Percentiles rank a stretch among this genome's conserved stretches.
Conservation (phyloP, 2,113 vertebrate species). For the Muscicapa adusta region DNA sequence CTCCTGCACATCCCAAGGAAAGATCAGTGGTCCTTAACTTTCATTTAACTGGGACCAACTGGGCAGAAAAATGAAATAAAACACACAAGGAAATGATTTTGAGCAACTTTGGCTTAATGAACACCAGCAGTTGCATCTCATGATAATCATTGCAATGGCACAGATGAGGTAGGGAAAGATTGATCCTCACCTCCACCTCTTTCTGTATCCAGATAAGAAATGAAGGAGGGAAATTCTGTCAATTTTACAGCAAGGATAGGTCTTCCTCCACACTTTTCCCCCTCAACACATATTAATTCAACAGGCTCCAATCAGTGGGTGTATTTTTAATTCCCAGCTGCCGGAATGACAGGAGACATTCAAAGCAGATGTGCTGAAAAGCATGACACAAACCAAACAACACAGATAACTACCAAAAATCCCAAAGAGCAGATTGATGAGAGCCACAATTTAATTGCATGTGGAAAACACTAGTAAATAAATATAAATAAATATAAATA, state of each 20-base stretch:
- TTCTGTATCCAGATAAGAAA: not conserved
- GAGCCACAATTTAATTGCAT: not conserved
- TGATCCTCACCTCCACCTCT: not conserved
- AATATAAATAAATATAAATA: not conserved
- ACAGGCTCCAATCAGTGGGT: not conserved
- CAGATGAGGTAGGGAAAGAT: not conserved
- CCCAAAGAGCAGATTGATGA: not conserved
- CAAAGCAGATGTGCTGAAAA: not conserved
- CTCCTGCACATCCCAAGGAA: not conserved
- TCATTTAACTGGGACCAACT: not conserved
- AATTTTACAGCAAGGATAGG: not conserved
- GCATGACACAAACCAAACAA: not conserved
- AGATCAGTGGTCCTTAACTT: not conserved
- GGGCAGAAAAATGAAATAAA: not conserved
- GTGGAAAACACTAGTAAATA: not conserved
- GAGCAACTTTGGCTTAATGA: constrained; percentile 56
- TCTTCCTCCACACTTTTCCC: not conserved
- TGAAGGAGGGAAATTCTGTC: not conserved
- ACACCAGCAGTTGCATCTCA: not conserved
- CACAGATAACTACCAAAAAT: not conserved
- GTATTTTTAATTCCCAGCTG: not conserved
- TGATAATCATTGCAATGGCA: not conserved
- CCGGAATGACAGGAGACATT: not conserved
- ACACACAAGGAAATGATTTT: not conserved
- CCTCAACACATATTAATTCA: not conserved